These are phyloP conservation scores for Capitulum mitella DNA, from an alignment of 2,888 invertebrate genomes.

Conservation along the genomic window DNA sequence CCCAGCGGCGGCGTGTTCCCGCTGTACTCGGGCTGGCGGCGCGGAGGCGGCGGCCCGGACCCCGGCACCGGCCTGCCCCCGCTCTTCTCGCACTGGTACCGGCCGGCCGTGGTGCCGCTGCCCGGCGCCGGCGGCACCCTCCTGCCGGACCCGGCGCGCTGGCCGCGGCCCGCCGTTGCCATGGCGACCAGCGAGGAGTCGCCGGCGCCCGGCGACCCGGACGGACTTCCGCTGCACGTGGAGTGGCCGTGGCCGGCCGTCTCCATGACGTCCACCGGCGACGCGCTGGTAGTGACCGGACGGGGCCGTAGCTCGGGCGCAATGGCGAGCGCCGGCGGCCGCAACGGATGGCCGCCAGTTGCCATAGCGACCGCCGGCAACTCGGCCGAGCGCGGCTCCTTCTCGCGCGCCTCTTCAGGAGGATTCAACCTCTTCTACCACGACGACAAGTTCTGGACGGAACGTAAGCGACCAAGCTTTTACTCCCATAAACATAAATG, in stretches of 20 bases:
- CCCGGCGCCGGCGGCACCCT: background rate
- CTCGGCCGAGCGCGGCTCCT: background rate
- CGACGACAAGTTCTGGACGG: conserved; percentile 1
- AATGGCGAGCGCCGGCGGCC: conserved; percentile 24
- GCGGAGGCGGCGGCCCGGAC: background rate
- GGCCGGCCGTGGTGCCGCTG: background rate
- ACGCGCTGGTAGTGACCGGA: background rate
- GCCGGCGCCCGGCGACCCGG: background rate
- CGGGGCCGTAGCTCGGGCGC: background rate
- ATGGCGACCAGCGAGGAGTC: background rate
- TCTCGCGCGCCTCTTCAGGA: background rate
- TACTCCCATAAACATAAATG: too few species aligned
- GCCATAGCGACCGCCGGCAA: background rate
- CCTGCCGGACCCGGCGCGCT: background rate
- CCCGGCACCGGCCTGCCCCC: background rate
- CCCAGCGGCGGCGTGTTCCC: background rate
- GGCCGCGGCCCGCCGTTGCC: background rate
- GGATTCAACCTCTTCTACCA: conserved; percentile 12
- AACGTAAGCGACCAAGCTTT: too few species aligned
- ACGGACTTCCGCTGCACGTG: background rate
- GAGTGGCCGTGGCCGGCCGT: conserved; percentile 17
- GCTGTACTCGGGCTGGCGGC: background rate
- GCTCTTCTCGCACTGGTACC: conserved; percentile 18
- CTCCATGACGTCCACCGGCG: background rate
- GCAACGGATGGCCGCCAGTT: conserved; percentile 22